Evolutionary conservation across 2,888 invertebrate genomes (phyloP).

Genomic region (Yponomeuta malinellus): DNA sequence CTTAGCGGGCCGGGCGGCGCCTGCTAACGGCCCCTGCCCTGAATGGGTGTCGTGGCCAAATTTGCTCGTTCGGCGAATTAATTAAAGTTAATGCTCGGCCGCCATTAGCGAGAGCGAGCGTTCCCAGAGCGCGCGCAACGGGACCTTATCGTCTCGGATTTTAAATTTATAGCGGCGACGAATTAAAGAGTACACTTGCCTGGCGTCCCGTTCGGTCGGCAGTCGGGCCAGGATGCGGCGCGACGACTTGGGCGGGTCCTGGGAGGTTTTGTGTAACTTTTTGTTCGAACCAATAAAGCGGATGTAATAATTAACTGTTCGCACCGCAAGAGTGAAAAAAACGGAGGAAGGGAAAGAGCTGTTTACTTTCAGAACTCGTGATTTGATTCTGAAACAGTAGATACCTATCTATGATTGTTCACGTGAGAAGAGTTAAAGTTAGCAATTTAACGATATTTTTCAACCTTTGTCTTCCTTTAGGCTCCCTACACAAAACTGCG

Average conservation of each 20-base stretch:
- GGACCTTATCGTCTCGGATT: constrained; percentile 63
- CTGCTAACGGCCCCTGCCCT: constrained; percentile 15
- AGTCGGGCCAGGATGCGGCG: background rate
- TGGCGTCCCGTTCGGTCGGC: constrained; percentile 28
- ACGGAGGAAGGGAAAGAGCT: too few relatives aligned
- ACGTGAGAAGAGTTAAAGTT: background rate
- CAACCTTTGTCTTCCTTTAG: background rate
- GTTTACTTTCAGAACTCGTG: background rate
- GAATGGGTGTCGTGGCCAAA: constrained; percentile 10
- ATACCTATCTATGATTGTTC: too few relatives aligned
- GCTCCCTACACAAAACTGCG: too few relatives aligned
- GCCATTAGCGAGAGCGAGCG: constrained; percentile 41
- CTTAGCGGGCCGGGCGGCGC: background rate
- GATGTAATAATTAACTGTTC: background rate
- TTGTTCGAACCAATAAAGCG: constrained; percentile 43
- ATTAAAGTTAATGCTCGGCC: constrained; percentile 58
- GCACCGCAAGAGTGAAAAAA: too few relatives aligned
- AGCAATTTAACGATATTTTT: background rate
- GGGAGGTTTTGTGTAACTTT: background rate
- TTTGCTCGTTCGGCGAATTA: constrained; percentile 46
- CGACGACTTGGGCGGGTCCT: background rate
- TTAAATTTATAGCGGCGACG: constrained; percentile 68
- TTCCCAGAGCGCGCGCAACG: constrained; percentile 33
- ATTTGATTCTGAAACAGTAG: background rate
- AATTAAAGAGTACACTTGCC: constrained; percentile 58